phyloP scores from a whole-genome alignment of 1,140 invertebrate genomes.

The Zaprionus inermis region DNA sequence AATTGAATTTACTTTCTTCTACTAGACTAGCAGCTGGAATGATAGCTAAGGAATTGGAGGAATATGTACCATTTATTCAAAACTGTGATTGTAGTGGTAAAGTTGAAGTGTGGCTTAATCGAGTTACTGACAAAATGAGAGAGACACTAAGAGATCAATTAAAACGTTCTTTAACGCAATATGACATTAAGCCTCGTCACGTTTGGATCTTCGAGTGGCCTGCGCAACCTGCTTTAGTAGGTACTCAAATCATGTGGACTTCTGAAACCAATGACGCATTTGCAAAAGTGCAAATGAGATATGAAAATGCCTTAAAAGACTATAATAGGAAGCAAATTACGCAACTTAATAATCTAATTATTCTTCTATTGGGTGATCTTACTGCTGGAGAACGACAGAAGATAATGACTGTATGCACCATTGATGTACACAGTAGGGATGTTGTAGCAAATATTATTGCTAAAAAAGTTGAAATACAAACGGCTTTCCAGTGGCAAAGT shows the following conservation, averaged over 20 bases:
- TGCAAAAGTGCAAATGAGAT: constrained; percentile 94
- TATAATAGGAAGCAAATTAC: constrained; percentile 95
- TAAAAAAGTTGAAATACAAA: constrained; percentile 91
- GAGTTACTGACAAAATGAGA: constrained; percentile 93
- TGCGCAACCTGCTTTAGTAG: constrained; percentile 93
- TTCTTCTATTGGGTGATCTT: constrained; percentile 91
- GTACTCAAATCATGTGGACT: constrained; percentile 98
- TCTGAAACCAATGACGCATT: constrained; percentile 96
- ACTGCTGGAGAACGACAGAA: constrained; percentile 94
- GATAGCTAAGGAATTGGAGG: constrained; percentile 93
- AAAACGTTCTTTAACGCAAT: constrained; percentile 91
- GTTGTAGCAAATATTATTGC: constrained; percentile 93
- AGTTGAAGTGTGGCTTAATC: constrained; percentile 96
- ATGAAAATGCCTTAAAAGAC: constrained; percentile 95
- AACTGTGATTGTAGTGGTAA: constrained; percentile 94
- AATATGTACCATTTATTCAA: constrained; percentile 90
- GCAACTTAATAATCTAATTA: constrained; percentile 93
- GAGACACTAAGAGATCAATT: constrained; percentile 91
- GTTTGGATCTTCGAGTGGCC: constrained; percentile 97
- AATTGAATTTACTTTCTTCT: constrained; percentile 89
- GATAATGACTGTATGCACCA: constrained; percentile 98
- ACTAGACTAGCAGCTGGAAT: constrained; percentile 87
- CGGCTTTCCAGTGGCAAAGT: constrained; percentile 96
- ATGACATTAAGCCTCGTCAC: constrained; percentile 95
- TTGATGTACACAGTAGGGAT: constrained; percentile 95